Conservation (phyloP, 2,113 vertebrate genomes). For the Hiodon tergisus region DNA sequence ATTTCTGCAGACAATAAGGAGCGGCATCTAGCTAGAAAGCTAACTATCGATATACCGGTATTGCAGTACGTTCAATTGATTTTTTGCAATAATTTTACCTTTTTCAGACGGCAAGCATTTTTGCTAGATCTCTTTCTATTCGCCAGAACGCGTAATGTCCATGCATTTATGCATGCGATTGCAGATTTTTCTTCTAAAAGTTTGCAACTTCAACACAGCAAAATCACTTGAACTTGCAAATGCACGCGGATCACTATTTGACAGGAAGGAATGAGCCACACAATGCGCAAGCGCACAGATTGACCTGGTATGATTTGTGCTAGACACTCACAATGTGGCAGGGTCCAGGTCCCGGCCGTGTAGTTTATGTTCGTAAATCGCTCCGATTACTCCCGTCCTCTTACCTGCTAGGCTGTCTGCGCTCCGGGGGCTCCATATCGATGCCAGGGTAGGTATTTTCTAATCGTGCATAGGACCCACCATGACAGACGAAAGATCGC, state of each 20-base stretch:
- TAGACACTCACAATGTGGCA: constrained; percentile 60
- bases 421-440: constrained; percentile 67
- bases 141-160: background rate
- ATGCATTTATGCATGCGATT: constrained; percentile 17
- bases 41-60: constrained; percentile 49
- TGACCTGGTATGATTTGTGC: constrained; percentile 25
- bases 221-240: constrained; percentile 46
- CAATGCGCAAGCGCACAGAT: constrained; percentile 43
- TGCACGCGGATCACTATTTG: constrained; percentile 63
- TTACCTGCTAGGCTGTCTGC: constrained; percentile 66
- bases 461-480: constrained; percentile 56
- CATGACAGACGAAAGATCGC: constrained; percentile 46
- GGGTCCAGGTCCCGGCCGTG: constrained; percentile 53
- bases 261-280: constrained; percentile 54
- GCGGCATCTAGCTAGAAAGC: constrained; percentile 19
- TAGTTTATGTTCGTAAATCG: constrained; percentile 45
- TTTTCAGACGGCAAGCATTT: constrained; percentile 45
- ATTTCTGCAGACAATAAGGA: constrained; percentile 18
- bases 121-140: constrained; percentile 2
- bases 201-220: constrained; percentile 60
- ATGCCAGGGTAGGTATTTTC: constrained; percentile 41
- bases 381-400: constrained; percentile 39
- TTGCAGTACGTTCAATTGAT: constrained; percentile 34
- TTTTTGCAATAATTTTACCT: constrained; percentile 42
- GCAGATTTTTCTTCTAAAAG: constrained; percentile 42